These are phyloP conservation scores for Lontra canadensis DNA, from an alignment of 2,113 vertebrate species.

Conservation along the genomic window DNA sequence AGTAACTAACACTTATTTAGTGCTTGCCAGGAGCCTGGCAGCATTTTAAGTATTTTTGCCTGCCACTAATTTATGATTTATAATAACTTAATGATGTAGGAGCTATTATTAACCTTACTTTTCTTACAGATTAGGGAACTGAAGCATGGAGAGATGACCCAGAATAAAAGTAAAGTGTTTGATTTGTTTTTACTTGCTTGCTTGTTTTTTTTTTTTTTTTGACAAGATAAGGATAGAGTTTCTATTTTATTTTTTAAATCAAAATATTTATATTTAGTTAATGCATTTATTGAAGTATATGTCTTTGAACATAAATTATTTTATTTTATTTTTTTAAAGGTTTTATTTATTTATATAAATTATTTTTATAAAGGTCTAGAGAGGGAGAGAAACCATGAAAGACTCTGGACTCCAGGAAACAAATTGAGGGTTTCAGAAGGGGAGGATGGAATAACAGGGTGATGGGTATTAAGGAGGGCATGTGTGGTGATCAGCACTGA, in stretches of 20 bases:
- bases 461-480: no score
- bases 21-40: background rate
- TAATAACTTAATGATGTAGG: background rate
- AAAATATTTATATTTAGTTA: background rate
- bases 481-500: no score
- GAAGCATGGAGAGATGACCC: background rate
- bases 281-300: background rate
- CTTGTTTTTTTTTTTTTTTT: background rate
- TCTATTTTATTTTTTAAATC: background rate
- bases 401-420: no score
- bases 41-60: slow-evolving; percentile 19
- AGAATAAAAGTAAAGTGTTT: background rate
- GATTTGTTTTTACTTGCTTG: background rate
- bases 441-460: no score
- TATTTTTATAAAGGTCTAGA: no score
- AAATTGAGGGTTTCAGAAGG: no score
- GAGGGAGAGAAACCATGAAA: no score
- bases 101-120: background rate
- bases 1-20: background rate
- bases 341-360: no score
- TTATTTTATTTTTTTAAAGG: background rate
- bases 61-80: background rate
- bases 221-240: background rate
- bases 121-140: background rate
- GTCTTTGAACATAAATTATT: background rate